Conservation (phyloP, 2,888 invertebrate species). For the Ormyrus labotus region DNA sequence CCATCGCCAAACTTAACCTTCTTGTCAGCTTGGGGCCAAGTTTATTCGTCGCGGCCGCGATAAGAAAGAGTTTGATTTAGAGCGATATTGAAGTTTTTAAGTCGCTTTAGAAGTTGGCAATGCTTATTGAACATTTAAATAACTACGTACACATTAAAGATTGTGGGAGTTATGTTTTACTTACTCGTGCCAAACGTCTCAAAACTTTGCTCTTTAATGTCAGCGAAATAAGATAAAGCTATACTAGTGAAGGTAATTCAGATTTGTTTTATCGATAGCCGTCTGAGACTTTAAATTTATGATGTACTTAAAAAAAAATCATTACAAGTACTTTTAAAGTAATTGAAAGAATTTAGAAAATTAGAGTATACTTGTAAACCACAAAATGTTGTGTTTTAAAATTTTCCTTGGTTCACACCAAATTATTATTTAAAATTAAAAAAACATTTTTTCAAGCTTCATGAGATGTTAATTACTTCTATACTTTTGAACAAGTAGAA, state of each 20-base stretch:
- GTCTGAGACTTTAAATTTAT: too few relatives aligned
- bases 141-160: slow-evolving; percentile 20
- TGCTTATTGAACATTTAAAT: slow-evolving; percentile 41
- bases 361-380: too few relatives aligned
- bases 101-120: slow-evolving; percentile 25
- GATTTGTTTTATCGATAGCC: slow-evolving; percentile 21
- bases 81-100: slow-evolving; percentile 41
- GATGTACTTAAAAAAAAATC: too few relatives aligned
- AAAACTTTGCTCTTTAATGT: slow-evolving; percentile 32
- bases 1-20: slow-evolving; percentile 18
- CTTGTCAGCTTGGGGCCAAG: slow-evolving; percentile 19
- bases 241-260: not conserved
- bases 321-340: too few relatives aligned
- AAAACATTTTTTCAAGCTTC: too few relatives aligned
- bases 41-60: slow-evolving; percentile 26
- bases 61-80: slow-evolving; percentile 37
- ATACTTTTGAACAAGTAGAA: too few relatives aligned
- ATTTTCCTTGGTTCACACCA: too few relatives aligned
- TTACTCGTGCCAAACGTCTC: slow-evolving; percentile 13
- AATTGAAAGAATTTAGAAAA: too few relatives aligned
- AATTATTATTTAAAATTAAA: too few relatives aligned
- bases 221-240: slow-evolving; percentile 6
- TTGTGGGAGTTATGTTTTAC: slow-evolving; percentile 30
- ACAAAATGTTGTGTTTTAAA: too few relatives aligned
- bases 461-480: too few relatives aligned